Base-by-base conservation (phyloP, 1,140 invertebrate genomes). In the Papilio aristodemus region DNA sequence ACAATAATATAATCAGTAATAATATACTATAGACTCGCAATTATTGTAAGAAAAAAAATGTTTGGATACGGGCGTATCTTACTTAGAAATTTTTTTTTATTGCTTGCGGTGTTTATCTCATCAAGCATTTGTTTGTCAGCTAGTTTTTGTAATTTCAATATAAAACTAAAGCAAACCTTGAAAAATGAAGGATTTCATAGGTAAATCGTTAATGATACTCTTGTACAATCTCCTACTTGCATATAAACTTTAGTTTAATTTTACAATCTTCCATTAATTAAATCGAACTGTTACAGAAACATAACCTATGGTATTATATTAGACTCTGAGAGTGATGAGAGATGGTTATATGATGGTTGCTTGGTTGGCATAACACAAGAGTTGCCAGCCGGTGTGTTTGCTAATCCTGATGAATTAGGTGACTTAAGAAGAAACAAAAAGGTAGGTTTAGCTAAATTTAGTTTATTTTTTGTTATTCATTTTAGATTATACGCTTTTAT, bases 111-210 rank as follows among this genome's bases (percentile, higher is more conserved):
- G n/a, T 50, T 50, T 50, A 50, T 32, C 4, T 36, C n/a, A 14
- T 41, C 19, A 8, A 17, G 0, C 2, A 27, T 14, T 46, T 39
- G 43, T 58, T 27, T 66, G 19, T 64, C 50, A 8, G 57, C 71
- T 11, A 74, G 74, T 71, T 43, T 63, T 27, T 89, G 87, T 71
- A 74, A 81, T 69, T 86, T 86, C 64, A 78, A 80, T 46, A 71
- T 86, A 17, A 82, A 79, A 78, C 17, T 86, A 8, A 72, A 77
- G 69, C 85, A 86, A 78, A 66, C 37, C 4, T 75, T 89, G 4
- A 70, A 71, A 11, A 86, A 86, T 72, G 79, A 84, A 71, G 87
- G 85, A 6, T 89, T 86, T 68, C 85, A 89, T 68, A 81, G 87
- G 87, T 87, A 80, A 76, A 25, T 46, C 27, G n/a, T 10, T 19